Base-by-base conservation (phyloP, 2,113 vertebrate genomes). In the Heterotis niloticus region DNA sequence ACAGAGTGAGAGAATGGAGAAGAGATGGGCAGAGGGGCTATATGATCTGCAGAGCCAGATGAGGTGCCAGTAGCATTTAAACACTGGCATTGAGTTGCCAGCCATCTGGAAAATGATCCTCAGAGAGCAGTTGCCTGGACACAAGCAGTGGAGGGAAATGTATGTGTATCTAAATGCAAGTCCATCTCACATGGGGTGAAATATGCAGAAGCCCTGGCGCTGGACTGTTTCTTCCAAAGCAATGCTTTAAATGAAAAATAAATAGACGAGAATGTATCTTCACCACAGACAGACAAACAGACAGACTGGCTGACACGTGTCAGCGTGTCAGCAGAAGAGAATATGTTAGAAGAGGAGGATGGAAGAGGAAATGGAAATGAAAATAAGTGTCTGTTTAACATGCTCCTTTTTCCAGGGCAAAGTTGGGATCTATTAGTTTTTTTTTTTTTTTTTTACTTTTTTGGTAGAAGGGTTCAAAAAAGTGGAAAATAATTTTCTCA, bases 351-450 rank as follows among this genome's bases (percentile, higher is more conserved):
- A 52, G 14, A 26, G 84, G 83, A 80, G 78, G 78, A 83, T 67
- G 74, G 81, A 87, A 80, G 76, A 85, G 84, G 78, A 84, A 83
- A 82, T 83, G 79, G 84, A 88, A 89, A 90, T 89, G 88, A 90
- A 90, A 88, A 88, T 80, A 86, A 83, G 85, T 85, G 82, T 83
- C 65, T 77, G 82, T 90, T 91, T 91, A 90, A 88, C 86, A 84
- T 88, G 86, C 81, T 80, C 86, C 83, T 82, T 60, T 87, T 86
- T 87, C 89, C 84, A 81, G 85, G 86, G 84, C 89, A 88, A 81
- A 14, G 85, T 85, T 89, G 82, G 87, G 86, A 87, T 88, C 87
- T 89, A 90, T 91, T 91, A 85, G 86, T 91, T 90, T 90, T 85
- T 82, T 77, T 84, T 80, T 91, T 90, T 90, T 85, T 82, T 77